These are phyloP conservation scores for Anagyrus pseudococci DNA, from an alignment of 2,888 invertebrate genomes.

Conservation along the genomic window DNA sequence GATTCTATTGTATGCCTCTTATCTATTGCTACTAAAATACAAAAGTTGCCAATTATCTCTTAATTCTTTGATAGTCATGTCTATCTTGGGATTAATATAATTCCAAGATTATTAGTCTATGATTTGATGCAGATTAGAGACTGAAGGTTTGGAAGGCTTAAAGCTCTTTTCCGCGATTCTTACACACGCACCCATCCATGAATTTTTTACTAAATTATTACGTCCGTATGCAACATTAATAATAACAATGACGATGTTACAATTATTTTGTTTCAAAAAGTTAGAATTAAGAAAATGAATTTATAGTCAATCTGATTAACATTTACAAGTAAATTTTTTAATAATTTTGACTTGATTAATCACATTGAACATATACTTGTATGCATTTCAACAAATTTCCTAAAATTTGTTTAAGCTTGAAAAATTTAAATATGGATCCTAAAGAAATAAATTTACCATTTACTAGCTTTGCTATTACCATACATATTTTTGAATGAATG, in stretches of 20 bases:
- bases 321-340: constrained; percentile 22
- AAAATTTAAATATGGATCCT: constrained; percentile 8
- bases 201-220: constrained; percentile 25
- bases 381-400: constrained; percentile 23
- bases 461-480: too few relatives aligned
- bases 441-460: constrained; percentile 10
- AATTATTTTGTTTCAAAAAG: constrained; percentile 26
- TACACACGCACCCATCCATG: constrained; percentile 15
- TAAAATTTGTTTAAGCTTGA: constrained; percentile 11
- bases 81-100: too few relatives aligned
- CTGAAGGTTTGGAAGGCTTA: too few relatives aligned
- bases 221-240: constrained; percentile 19
- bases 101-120: too few relatives aligned
- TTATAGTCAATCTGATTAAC: constrained; percentile 17
- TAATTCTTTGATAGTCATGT: too few relatives aligned
- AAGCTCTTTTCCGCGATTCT: constrained; percentile 7
- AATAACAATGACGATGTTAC: constrained; percentile 35
- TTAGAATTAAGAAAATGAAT: constrained; percentile 23
- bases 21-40: too few relatives aligned
- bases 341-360: constrained; percentile 28
- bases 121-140: too few relatives aligned
- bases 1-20: too few relatives aligned
- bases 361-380: constrained; percentile 18
- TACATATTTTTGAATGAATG: constrained; percentile 7
- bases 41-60: too few relatives aligned